Conservation (phyloP, 2,888 invertebrate species). For the Ditula angustiorana region DNA sequence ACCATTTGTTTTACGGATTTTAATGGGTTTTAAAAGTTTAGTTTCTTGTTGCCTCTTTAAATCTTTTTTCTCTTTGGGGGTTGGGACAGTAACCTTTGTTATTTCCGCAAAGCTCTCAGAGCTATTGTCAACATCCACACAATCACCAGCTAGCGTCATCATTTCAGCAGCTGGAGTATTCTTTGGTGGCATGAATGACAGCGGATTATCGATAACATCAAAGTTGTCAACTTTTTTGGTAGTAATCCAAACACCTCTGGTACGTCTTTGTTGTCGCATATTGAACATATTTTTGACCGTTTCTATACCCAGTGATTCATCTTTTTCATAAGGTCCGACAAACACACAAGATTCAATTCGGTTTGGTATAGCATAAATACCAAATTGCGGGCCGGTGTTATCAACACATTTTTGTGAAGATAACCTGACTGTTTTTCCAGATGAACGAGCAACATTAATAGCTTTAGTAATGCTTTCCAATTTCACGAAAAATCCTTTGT, state of each 20-base stretch:
- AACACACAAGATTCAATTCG: slow-evolving; percentile 66
- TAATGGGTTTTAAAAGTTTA: slow-evolving; percentile 71
- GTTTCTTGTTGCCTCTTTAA: not conserved
- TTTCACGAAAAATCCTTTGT: slow-evolving; percentile 82
- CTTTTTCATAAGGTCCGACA: slow-evolving; percentile 75
- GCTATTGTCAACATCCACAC: not conserved
- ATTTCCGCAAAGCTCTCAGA: not conserved
- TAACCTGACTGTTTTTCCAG: slow-evolving; percentile 79
- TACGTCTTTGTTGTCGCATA: slow-evolving; percentile 51
- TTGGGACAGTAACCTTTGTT: not conserved
- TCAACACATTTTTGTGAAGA: slow-evolving; percentile 64
- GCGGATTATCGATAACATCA: slow-evolving; percentile 71
- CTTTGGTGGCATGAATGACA: slow-evolving; percentile 63
- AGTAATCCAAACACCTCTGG: slow-evolving; percentile 74
- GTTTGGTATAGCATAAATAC: slow-evolving; percentile 76
- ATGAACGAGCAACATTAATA: slow-evolving; percentile 74
- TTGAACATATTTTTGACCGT: slow-evolving; percentile 59
- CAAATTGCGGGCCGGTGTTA: slow-evolving; percentile 65
- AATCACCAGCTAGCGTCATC: slow-evolving; percentile 21
- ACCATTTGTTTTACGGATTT: slow-evolving; percentile 66
- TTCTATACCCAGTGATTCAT: slow-evolving; percentile 73
- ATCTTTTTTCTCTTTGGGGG: not conserved
- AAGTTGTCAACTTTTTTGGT: slow-evolving; percentile 71
- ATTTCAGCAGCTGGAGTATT: slow-evolving; percentile 17
- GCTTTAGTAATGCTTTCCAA: slow-evolving; percentile 79